Conservation (phyloP, 1,140 invertebrate genomes). For the Bombus picipes region DNA sequence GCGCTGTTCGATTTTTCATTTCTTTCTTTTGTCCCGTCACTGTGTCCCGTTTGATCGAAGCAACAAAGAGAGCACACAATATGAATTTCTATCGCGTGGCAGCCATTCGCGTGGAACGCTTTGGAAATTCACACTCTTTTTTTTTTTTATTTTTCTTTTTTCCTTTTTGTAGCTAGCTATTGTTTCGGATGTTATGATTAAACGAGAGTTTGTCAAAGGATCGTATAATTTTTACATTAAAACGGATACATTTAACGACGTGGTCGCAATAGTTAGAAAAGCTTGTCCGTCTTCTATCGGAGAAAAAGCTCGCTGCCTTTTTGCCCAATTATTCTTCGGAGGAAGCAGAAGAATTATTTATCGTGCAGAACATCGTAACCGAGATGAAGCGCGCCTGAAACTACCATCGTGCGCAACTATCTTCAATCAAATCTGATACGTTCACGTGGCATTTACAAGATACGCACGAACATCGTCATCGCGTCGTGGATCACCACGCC, state of each 20-base stretch:
- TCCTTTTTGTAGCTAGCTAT: not conserved
- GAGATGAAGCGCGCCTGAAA: not conserved
- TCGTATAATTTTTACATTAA: not conserved
- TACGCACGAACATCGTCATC: slow-evolving; percentile 23
- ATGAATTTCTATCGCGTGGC: slow-evolving; percentile 15
- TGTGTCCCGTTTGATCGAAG: not conserved
- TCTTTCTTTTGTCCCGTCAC: not conserved
- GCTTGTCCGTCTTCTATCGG: not conserved
- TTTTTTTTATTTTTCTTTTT: not conserved
- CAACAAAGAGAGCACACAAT: slow-evolving; percentile 10
- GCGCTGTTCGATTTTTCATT: slow-evolving; percentile 26
- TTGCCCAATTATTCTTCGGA: not conserved
- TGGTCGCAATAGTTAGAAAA: not conserved
- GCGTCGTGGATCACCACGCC: slow-evolving; percentile 28
- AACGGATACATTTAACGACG: not conserved
- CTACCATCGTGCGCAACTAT: not conserved
- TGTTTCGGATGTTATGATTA: not conserved
- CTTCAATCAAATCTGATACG: slow-evolving; percentile 1
- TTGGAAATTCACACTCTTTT: not conserved
- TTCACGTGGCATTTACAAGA: slow-evolving; percentile 13
- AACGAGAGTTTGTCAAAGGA: not conserved
- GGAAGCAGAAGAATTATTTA: not conserved
- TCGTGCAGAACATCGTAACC: not conserved
- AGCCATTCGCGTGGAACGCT: not conserved
- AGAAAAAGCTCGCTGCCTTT: not conserved